Evolutionary conservation across 2,888 invertebrate genomes (phyloP), one percentile per base, ranked within the genome.

Genomic region (Himalopsyche tibetana): DNA sequence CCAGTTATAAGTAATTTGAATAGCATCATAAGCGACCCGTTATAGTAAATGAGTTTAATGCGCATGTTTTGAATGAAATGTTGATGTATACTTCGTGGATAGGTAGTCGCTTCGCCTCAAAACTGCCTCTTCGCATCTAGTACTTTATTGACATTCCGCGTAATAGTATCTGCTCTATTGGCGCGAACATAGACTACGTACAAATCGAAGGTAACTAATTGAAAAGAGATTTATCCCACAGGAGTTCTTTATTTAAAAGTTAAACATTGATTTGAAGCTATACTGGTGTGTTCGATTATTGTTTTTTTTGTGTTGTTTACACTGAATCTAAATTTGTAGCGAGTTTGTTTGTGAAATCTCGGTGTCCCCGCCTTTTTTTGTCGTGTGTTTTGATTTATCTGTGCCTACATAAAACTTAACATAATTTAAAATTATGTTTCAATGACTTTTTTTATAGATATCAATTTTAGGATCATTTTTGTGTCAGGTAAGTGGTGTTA

Each of bases 71-170:
- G 63, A 63, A 63, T 63, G 63, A 63, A 63, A 63, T 19, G 63
- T 19, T 63, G 63, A 19, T 19, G n/a, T 63, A 19, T 63, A 28
- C 28, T 63, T 4, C 15, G 8, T 28, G 63, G 19, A 63, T 5
- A 63, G 63, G 19, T 19, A 19, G 19, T 28, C 28, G 63, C 63
- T 28, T 63, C 63, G 63, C 63, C 28, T 63, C 63, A 63, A 63
- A 63, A 63, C 19, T 63, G 19, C 63, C 63, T 19, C 63, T 63
- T 28, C 19, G 19, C 19, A 19, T 63, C 63, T 19, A 63, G 63
- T 63, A 63, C 63, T 19, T 63, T 63, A 28, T 63, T 63, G 63
- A 63, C 63, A 63, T 63, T 63, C 63, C 63, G 28, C 63, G 63
- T 28, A 19, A 19, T 63, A 63, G 63, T 63, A 63, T 4, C 63